Base-by-base conservation (phyloP, 2,113 vertebrate genomes). In the Brachyhypopomus gauderio region DNA sequence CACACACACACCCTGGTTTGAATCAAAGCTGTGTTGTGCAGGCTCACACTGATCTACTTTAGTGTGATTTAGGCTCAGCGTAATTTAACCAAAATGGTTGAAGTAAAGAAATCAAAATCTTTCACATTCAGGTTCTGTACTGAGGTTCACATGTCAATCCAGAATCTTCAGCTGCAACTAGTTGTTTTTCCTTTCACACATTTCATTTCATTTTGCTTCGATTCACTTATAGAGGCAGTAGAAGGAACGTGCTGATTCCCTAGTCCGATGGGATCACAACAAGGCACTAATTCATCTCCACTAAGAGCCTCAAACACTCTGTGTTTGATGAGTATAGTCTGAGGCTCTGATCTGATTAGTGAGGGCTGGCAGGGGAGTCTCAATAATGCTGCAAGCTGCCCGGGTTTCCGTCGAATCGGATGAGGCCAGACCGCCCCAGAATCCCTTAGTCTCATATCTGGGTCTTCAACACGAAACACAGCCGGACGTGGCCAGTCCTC, bases 341-440 rank as follows among this genome's bases (percentile, higher is more conserved):
- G 58, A 72, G 72, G 17, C 78, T 60, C 22, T 80, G 78, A 63
- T 19, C 69, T 63, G 78, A 72, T 72, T 79, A 72, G 25, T 20
- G 5, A 38, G 38, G 38, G 25, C 41, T 11, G 41, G 3, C 41
- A 45, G 41, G 9, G 45, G 9, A 52, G 45, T n/a, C 30, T 78
- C 64, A 69, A 20, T 78, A 23, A 79, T n/a, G 69, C 30, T 27
- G 6, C 34, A 64, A n/a, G 72, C 48, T 22, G 19, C 16, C n/a
- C 36, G 56, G 30, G 34, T 45, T 78, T 77, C 55, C 56, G 55
- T 34, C 11, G 5, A 30, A 77, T 63, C 63, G 74, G 58, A 58
- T n/a, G 20, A 2, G 67, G 27, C 63, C 74, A 30, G 30, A 30
- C 30, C 22, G 48, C 22, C 58, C 69, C 41, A 48, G 63, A 82